These are phyloP conservation scores for Pandemis heparana DNA, from an alignment of 2,888 invertebrate genomes.

Conservation along the genomic window DNA sequence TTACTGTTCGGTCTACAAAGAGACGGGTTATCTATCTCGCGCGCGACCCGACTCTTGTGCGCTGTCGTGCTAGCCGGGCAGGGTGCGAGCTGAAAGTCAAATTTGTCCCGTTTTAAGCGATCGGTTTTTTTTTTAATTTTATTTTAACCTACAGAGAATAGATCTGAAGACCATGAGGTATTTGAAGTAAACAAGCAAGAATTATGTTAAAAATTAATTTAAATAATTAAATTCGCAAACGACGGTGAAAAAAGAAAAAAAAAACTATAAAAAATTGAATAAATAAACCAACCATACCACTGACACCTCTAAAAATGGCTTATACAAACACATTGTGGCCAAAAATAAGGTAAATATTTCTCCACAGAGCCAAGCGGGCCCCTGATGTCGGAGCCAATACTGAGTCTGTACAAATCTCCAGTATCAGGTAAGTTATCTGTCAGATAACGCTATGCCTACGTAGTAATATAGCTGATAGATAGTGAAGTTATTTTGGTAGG, in stretches of 20 bases:
- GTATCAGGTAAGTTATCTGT: constrained; percentile 73
- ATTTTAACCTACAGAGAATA: too few species aligned
- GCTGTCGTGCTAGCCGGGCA: too few species aligned
- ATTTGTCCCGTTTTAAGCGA: too few species aligned
- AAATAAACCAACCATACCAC: background rate
- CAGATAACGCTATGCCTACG: constrained; percentile 25
- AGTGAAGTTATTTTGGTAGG: background rate
- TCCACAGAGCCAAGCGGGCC: constrained; percentile 73
- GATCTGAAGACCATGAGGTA: too few species aligned
- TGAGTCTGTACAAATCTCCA: constrained; percentile 83
- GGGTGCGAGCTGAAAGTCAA: too few species aligned
- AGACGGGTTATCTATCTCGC: too few species aligned
- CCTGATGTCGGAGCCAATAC: constrained; percentile 79
- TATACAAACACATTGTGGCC: constrained; percentile 4
- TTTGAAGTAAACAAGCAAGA: too few species aligned
- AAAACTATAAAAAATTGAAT: background rate
- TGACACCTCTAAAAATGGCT: constrained; percentile 29
- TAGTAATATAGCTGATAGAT: background rate
- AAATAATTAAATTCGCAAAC: too few species aligned
- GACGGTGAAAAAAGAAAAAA: background rate
- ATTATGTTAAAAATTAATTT: too few species aligned
- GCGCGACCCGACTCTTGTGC: too few species aligned
- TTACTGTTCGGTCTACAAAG: too few species aligned
- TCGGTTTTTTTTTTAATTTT: too few species aligned
- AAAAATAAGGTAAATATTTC: constrained; percentile 49